Evolutionary conservation across 2,888 invertebrate genomes (phyloP), one percentile per base, ranked within the genome.

Genomic region (Ophraella communa): DNA sequence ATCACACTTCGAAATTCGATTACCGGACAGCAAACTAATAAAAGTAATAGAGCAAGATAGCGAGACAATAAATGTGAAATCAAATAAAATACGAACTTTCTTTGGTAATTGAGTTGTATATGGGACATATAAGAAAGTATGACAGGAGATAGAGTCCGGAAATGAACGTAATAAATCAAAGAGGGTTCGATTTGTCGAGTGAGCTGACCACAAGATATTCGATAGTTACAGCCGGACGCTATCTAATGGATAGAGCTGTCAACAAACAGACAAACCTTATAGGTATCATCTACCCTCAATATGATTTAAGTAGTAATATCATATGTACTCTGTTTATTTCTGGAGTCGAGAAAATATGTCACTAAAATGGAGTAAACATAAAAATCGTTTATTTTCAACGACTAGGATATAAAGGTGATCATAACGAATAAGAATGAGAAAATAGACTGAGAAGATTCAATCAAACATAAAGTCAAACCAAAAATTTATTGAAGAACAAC

Each of bases 141-240:
- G 75, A 75, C 73, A 72, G 73, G 68, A 69, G 71, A 74, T 73
- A 76, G 73, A 74, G 71, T 74, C 75, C 4, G 77, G 79, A 82
- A 82, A 82, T 81, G 80, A 80, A 81, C 78, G 76, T 78, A 80
- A 82, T 82, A 82, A 82, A 82, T 82, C 81, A 82, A 81, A 81
- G 78, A 76, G 77, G 77, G 78, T 73, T 79, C 80, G 80, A 81
- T 81, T 81, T 80, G 80, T 81, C 80, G 77, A 79, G 73, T 79
- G 80, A 79, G 79, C 80, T 79, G 79, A 79, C 79, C 80, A 74
- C 74, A 66, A 71, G 81, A 81, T 81, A 81, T 82, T 80, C 80
- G 81, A 82, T 81, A 81, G 81, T 80, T 77, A 78, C 76, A 75
- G 71, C 80, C 80, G 79, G 80, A 77, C 79, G 78, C 77, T 76